Conservation (phyloP, 2,888 invertebrate genomes). For the Neocrepidodera transversa region DNA sequence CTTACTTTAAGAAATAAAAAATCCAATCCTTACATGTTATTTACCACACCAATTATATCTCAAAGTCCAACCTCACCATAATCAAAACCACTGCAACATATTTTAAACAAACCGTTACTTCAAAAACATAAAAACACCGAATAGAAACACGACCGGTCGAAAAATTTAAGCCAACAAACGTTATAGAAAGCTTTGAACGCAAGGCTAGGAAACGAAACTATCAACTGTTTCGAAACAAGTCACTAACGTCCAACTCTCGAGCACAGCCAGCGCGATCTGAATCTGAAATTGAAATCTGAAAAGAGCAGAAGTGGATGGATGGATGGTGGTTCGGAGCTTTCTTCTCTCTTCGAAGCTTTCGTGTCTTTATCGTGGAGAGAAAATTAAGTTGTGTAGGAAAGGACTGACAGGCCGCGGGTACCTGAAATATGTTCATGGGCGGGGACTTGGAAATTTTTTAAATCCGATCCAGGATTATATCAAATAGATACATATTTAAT, state of each 20-base stretch:
- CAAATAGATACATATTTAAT: too few species aligned
- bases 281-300: too few species aligned
- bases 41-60: slow-evolving; percentile 8
- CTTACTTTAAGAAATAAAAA: slow-evolving; percentile 33
- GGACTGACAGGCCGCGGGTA: slow-evolving; percentile 51
- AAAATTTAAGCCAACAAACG: slow-evolving; percentile 3
- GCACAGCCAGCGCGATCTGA: slow-evolving; percentile 39
- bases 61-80: slow-evolving; percentile 4
- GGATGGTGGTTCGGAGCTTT: slow-evolving; percentile 12
- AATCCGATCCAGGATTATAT: background rate
- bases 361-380: slow-evolving; percentile 36
- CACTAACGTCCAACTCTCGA: slow-evolving; percentile 33
- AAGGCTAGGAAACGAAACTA: slow-evolving; percentile 37
- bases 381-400: slow-evolving; percentile 59
- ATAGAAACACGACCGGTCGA: slow-evolving; percentile 10
- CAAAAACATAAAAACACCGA: slow-evolving; percentile 24
- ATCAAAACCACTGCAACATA: slow-evolving; percentile 17
- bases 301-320: slow-evolving; percentile 10
- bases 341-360: slow-evolving; percentile 9
- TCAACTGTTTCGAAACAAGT: slow-evolving; percentile 13
- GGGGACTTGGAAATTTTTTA: slow-evolving; percentile 27
- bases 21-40: slow-evolving; percentile 34
- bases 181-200: slow-evolving; percentile 34
- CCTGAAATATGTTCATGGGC: slow-evolving; percentile 40
- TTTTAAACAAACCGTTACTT: slow-evolving; percentile 11